Conservation (phyloP, 1,140 invertebrate genomes). For the Oedothorax gibbosus region DNA sequence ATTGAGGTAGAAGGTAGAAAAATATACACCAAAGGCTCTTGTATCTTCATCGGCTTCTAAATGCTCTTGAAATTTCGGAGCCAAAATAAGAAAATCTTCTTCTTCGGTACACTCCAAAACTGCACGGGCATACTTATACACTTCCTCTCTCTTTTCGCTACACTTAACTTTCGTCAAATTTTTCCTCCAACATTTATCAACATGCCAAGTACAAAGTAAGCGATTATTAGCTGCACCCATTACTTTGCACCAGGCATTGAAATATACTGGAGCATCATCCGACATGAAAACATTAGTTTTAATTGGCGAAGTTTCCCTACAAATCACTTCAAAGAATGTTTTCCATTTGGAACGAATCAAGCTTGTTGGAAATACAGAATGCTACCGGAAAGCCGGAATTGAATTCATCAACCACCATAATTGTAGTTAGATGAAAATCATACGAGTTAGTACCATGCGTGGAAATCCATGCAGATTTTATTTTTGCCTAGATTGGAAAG, state of each 20-base stretch:
- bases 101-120: not conserved
- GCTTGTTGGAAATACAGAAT: constrained; percentile 32
- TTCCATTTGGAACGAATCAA: not conserved
- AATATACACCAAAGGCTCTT: constrained; percentile 13
- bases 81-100: not conserved
- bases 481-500: constrained; percentile 39
- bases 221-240: not conserved
- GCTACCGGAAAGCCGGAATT: constrained; percentile 27
- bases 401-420: constrained; percentile 52
- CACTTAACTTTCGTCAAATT: not conserved
- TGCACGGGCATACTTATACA: too few species aligned
- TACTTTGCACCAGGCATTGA: constrained; percentile 30
- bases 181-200: constrained; percentile 32
- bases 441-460: constrained; percentile 52
- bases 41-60: constrained; percentile 31
- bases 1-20: not conserved
- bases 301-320: constrained; percentile 3
- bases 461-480: constrained; percentile 51
- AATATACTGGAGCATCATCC: constrained; percentile 38
- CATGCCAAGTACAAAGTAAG: constrained; percentile 30
- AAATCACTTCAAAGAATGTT: constrained; percentile 26
- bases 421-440: constrained; percentile 45
- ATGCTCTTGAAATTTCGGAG: not conserved
- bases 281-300: constrained; percentile 27
- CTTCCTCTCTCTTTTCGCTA: constrained; percentile 5